Base-by-base conservation (phyloP, 1,140 invertebrate species). In the Drosophila subobscura region DNA sequence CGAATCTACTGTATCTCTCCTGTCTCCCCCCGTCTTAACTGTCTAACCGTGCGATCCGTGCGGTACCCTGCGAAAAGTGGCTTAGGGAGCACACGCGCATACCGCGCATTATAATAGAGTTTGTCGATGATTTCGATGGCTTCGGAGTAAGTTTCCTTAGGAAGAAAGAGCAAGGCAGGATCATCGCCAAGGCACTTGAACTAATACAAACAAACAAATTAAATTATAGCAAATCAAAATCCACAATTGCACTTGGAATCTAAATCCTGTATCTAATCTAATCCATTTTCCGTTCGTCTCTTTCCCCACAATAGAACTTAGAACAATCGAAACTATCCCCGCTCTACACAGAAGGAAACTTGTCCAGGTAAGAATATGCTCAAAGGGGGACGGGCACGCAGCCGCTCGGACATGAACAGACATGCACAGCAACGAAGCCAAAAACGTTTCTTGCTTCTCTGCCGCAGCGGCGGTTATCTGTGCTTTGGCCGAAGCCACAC, bases 11-110 rank as follows among this genome's bases (percentile, higher is more conserved):
- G 14, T 60, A 44, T 79, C 47, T 68, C 56, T 79, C 22, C 65
- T 33, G 33, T 33, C 49, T 59, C 56, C 73, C 66, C 57, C 56
- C 65, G 27, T 37, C 29, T 50, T 41, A 45, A 7, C 14, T 33
- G 14, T 16, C 63, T 22, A 27, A 66, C 29, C 45, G 63, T 60
- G 59, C 45, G 61, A 68, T 41, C 64, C 66, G 27, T 40, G 33
- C 33, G 10, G 49, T 23, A 37, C 67, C 63, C 25, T 68, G 42
- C 49, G 50, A 64, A 63, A 72, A 95, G 94, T 95, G 94, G 94
- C 91, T 95, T 92, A 94, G 94, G 86, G 94, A 94, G 83, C 94
- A 94, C 91, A 94, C 94, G 50, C 92, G 93, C 65, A 92, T 94
- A 80, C 94, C 94, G 68, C 94, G 93, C 79, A 94, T 94, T 92